Evolutionary conservation across 2,113 vertebrate genomes (phyloP).

Genomic region (Spea bombifrons): DNA sequence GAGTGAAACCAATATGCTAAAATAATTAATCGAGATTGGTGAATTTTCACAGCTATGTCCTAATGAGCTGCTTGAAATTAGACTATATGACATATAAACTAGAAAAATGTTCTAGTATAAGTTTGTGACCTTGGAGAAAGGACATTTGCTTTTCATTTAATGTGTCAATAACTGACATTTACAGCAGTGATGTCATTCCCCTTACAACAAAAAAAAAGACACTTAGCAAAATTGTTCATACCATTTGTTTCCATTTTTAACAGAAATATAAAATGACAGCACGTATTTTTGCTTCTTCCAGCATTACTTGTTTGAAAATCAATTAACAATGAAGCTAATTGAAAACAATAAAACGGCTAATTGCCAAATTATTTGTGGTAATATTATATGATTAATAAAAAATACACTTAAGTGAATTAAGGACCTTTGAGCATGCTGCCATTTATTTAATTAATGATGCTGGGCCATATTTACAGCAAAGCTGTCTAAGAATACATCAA

Average conservation of each 20-base stretch:
- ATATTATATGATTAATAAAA: constrained; percentile 57
- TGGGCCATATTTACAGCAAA: constrained; percentile 14
- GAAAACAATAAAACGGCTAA: constrained; percentile 57
- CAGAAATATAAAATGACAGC: constrained; percentile 46
- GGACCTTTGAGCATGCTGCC: constrained; percentile 49
- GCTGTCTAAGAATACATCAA: constrained; percentile 13
- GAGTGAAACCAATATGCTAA: constrained; percentile 49
- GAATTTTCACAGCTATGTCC: constrained; percentile 42
- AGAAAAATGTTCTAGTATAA: constrained; percentile 43
- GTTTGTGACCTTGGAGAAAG: constrained; percentile 40
- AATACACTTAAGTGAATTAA: constrained; percentile 44
- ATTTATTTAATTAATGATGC: constrained; percentile 35
- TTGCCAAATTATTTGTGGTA: constrained; percentile 54
- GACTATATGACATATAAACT: constrained; percentile 4
- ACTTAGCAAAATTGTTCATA: constrained; percentile 5
- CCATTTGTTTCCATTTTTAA: constrained; percentile 44
- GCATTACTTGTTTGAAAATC: constrained; percentile 51
- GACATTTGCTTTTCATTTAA: not conserved
- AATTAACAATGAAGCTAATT: constrained; percentile 62
- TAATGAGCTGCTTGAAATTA: constrained; percentile 38
- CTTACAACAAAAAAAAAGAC: constrained; percentile 36
- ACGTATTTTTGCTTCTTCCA: constrained; percentile 45
- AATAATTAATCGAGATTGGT: constrained; percentile 57
- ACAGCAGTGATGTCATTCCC: constrained; percentile 36
- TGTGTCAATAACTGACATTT: constrained; percentile 41